Conservation (phyloP, 2,797 vertebrate species). For the Xerus rutilus region DNA sequence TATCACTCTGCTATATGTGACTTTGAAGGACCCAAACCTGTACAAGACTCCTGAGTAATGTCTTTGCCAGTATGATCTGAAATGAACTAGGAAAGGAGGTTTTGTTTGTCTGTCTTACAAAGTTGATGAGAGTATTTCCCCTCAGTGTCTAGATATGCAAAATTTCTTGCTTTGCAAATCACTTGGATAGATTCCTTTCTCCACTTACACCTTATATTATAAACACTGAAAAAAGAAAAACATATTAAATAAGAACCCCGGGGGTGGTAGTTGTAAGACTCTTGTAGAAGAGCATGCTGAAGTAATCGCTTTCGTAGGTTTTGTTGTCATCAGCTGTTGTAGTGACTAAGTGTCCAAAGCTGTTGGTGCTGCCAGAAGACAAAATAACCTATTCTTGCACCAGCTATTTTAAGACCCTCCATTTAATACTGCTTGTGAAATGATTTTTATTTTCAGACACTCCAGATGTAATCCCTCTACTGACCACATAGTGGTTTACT, state of each 20-base stretch:
- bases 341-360: conserved; percentile 3
- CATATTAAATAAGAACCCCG: background rate
- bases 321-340: background rate
- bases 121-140: background rate
- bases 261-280: background rate
- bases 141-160: background rate
- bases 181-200: background rate
- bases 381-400: conserved; percentile 10
- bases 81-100: background rate
- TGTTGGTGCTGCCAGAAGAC: background rate
- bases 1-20: background rate
- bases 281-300: background rate
- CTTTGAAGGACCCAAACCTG: background rate
- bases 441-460: conserved; percentile 71
- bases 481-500: conserved; percentile 75
- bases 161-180: conserved; percentile 19
- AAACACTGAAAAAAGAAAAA: background rate
- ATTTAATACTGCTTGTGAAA: conserved; percentile 66
- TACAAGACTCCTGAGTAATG: background rate
- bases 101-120: background rate
- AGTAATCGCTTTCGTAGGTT: background rate
- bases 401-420: conserved; percentile 67
- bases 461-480: conserved; percentile 69
- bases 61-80: conserved; percentile 1
- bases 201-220: background rate